Evolutionary conservation across 2,888 invertebrate species (phyloP).

Genomic region (Piscicola geometra): DNA sequence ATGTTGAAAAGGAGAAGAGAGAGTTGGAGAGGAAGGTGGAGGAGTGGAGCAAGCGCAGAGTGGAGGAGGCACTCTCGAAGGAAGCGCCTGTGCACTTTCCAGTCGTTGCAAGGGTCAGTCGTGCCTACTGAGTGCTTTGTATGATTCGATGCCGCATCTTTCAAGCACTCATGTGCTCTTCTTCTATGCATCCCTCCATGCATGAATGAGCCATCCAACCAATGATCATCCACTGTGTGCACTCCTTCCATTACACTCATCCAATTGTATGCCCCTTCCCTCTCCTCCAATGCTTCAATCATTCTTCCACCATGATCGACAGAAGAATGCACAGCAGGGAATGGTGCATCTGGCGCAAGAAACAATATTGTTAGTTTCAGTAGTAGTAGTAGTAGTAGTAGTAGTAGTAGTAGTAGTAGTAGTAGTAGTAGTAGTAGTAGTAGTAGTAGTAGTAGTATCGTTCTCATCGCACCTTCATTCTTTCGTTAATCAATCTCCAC

Average conservation of each 20-base stretch:
- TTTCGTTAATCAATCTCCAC: too few species aligned
- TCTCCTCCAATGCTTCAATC: too few species aligned
- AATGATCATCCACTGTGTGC: too few species aligned
- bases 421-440: constrained; percentile 40
- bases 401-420: constrained; percentile 39
- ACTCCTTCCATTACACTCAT: too few species aligned
- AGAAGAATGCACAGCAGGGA: too few species aligned
- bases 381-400: constrained; percentile 22
- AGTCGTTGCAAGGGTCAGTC: background rate
- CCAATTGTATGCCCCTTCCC: too few species aligned
- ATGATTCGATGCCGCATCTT: background rate
- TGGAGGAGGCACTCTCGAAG: background rate
- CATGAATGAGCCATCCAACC: too few species aligned
- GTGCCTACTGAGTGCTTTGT: background rate
- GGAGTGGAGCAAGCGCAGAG: background rate
- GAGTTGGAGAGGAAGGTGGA: background rate
- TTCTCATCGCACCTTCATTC: too few species aligned
- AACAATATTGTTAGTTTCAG: background rate
- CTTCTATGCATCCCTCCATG: too few species aligned
- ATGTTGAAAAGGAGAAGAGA: background rate
- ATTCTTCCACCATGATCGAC: too few species aligned
- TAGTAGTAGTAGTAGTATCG: constrained; percentile 39
- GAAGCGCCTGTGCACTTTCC: background rate
- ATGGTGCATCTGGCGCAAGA: too few species aligned
- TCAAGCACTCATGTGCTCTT: too few species aligned